These are phyloP conservation scores for Holacanthella duospinosa DNA, from an alignment of 2,888 invertebrate species.

Conservation along the genomic window DNA sequence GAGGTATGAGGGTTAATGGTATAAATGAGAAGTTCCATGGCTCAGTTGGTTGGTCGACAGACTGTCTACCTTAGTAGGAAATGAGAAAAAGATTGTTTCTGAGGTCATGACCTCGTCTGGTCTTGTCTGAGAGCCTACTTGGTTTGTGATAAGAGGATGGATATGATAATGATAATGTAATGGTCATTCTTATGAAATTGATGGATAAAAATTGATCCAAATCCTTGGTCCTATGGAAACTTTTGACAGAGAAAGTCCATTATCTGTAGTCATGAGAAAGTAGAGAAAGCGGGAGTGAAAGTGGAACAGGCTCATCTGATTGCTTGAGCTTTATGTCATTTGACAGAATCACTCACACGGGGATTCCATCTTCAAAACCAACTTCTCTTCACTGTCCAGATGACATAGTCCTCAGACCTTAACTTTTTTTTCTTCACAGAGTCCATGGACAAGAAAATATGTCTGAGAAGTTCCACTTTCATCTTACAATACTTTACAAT, in stretches of 20 bases:
- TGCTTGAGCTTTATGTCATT: neutral
- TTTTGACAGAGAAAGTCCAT: neutral
- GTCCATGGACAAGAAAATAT: no score
- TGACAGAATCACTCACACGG: constrained; percentile 6
- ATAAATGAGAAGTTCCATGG: no score
- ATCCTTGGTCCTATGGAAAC: neutral
- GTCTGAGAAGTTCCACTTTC: no score
- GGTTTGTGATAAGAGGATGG: no score
- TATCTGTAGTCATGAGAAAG: neutral
- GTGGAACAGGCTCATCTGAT: constrained; percentile 1
- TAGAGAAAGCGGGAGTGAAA: neutral
- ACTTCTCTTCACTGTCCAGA: neutral
- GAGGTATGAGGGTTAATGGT: no score
- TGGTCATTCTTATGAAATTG: neutral
- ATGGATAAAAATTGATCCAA: neutral
- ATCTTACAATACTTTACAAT: neutral
- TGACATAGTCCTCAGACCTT: no score
- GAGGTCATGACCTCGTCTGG: neutral
- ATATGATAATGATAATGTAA: neutral
- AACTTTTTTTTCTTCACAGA: no score
- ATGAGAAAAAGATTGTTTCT: neutral
- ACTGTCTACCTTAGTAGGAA: neutral
- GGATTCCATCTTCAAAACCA: neutral
- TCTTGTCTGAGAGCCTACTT: neutral
- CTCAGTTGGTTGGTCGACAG: no score